These are phyloP conservation scores for Mesocricetus auratus DNA, from an alignment of 2,113 vertebrate genomes.

Conservation along the genomic window DNA sequence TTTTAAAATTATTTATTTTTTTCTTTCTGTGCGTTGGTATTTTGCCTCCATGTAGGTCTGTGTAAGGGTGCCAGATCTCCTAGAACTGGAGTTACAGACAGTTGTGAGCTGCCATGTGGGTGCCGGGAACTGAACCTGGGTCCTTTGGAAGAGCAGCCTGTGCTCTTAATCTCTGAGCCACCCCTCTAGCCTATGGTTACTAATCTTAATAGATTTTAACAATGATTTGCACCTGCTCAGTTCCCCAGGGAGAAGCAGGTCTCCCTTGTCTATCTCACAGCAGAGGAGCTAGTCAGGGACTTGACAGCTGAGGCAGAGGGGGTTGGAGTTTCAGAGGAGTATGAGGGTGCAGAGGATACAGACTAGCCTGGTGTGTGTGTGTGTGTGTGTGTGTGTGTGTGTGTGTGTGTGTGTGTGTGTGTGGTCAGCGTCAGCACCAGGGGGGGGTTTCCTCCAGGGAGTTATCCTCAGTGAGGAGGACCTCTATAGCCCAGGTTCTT, in stretches of 20 bases:
- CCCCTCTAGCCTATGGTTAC: background rate
- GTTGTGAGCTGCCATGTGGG: too few relatives aligned
- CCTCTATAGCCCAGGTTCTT: background rate
- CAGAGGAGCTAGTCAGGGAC: background rate
- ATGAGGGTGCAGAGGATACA: background rate
- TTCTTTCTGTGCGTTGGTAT: too few relatives aligned
- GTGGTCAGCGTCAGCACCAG: background rate
- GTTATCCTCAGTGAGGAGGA: background rate
- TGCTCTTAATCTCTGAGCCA: too few relatives aligned
- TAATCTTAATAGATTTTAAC: background rate
- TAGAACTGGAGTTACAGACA: too few relatives aligned
- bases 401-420: rapidly evolving
- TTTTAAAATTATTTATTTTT: too few relatives aligned
- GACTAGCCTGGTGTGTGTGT: background rate
- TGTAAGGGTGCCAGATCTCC: too few relatives aligned
- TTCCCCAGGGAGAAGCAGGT: background rate
- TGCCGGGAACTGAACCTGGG: too few relatives aligned
- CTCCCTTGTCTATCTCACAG: background rate
- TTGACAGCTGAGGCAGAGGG: too few relatives aligned
- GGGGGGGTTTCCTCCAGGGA: background rate
- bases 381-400: rapidly evolving
- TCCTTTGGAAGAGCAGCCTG: too few relatives aligned
- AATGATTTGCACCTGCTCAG: background rate
- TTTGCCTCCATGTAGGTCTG: too few relatives aligned
- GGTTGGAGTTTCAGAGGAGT: background rate